Percentiles rank a stretch among this genome's conserved stretches.
Conservation (phyloP, 2,113 vertebrate genomes). For the Corythornis madagascariensis region DNA sequence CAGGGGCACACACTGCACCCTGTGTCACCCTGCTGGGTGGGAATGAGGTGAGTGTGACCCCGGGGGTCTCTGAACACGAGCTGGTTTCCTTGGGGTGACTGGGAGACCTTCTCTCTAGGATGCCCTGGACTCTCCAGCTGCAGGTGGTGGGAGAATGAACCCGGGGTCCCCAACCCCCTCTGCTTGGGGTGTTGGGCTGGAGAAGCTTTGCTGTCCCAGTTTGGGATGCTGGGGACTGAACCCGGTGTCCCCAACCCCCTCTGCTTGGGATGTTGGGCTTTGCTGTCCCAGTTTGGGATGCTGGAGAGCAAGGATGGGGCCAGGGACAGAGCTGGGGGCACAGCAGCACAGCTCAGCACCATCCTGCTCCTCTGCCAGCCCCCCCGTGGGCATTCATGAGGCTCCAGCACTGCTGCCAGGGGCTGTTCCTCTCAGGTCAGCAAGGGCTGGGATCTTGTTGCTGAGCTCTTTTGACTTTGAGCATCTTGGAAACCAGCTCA, state of each 20-base stretch:
- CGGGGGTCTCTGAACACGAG: fast-evolving
- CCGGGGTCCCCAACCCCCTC: not conserved
- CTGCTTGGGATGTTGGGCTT: too few species aligned
- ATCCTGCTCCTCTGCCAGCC: not conserved
- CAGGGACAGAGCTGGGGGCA: not conserved
- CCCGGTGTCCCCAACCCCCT: too few species aligned
- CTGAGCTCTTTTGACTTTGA: not conserved
- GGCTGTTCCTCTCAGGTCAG: not conserved
- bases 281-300: too few species aligned
- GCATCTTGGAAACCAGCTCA: constrained; percentile 19
- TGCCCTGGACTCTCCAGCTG: not conserved
- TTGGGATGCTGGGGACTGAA: not conserved
- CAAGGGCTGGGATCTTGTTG: not conserved
- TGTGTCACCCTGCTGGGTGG: fast-evolving
- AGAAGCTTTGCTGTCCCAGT: not conserved
- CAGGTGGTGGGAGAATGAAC: fast-evolving
- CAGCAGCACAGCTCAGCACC: fast-evolving
- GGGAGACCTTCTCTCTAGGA: fast-evolving
- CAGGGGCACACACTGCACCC: not conserved
- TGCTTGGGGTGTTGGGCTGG: fast-evolving
- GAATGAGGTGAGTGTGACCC: fast-evolving
- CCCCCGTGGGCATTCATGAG: fast-evolving
- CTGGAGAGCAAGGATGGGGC: not conserved
- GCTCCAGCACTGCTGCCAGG: fast-evolving
- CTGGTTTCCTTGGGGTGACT: fast-evolving